Evolutionary conservation across 2,888 invertebrate genomes (phyloP), one percentile per base, ranked within the genome.

Genomic region (Xanthia icteritia): DNA sequence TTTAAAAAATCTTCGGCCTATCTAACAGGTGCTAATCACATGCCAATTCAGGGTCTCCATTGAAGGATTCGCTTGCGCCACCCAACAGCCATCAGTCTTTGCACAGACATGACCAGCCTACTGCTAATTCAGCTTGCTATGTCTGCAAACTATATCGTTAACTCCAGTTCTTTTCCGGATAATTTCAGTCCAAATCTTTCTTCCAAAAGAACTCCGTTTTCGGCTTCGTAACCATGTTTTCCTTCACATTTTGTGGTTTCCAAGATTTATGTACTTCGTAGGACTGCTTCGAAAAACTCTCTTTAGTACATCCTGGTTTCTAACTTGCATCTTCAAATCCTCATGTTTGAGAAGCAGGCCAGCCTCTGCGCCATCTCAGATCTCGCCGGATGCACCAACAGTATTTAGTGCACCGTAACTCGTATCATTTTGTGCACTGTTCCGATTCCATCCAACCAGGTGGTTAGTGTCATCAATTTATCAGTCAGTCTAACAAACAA

Each of bases 391-490:
- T 64, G 51, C 63, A 58, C 23, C n/a, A 58, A 51, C 51, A 74
- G 60, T 78, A 79, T 79, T 63, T 64, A 66, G 39, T 60, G 31
- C 48, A 36, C 56, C 8, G 56, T 81, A 80, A 76, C 36, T 81
- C 56, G n/a, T 66, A 66, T 70, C 11, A 75, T 58, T 64, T 39
- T 65, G 31, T 56, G 60, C 51, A 60, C 64, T 58, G 56, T 51
- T 70, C 58, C 31, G 67, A 58, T 60, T 64, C 23, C 11, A 70
- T 31, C 48, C 31, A 9, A 56, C 31, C 84, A 86, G 66, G 65
- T 86, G 84, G 81, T 31, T 74, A 67, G 27, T 80, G 73, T 82
- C 76, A 20, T 73, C 65, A 71, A 82, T 77, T 79, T 86, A 84
- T 75, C 82, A 77, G 61, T 42, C 70, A 27, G 27, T 54, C 42